Evolutionary conservation across 1,140 invertebrate genomes (phyloP).

Genomic region (Stenopsyche tienmushanensis): DNA sequence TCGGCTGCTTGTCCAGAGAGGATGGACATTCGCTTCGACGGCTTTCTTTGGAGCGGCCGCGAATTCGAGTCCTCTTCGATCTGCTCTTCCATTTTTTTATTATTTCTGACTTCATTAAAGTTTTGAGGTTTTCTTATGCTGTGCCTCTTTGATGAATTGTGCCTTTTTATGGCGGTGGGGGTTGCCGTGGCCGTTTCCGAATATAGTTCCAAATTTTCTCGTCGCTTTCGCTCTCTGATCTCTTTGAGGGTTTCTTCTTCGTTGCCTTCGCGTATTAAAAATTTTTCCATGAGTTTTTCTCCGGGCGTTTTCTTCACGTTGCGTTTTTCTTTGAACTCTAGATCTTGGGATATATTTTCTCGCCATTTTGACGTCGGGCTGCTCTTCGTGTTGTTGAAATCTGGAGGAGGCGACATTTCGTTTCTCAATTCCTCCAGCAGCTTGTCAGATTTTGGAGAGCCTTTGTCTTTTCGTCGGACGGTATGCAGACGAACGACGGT

Average conservation of each 20-base stretch:
- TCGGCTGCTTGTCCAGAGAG: background rate
- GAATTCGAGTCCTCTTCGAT: background rate
- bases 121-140: conserved; percentile 42
- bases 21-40: conserved; percentile 22
- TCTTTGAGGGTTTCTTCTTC: conserved; percentile 43
- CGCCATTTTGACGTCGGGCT: conserved; percentile 54
- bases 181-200: conserved; percentile 12
- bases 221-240: conserved; percentile 23
- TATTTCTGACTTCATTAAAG: conserved; percentile 46
- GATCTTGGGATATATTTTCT: conserved; percentile 61
- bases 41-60: conserved; percentile 12
- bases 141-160: conserved; percentile 33
- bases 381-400: conserved; percentile 14
- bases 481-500: conserved; percentile 71
- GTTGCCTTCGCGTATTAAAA: conserved; percentile 67
- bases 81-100: background rate
- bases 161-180: conserved; percentile 36
- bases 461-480: conserved; percentile 57
- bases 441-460: conserved; percentile 51
- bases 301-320: conserved; percentile 65
- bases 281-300: conserved; percentile 73
- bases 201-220: conserved; percentile 32
- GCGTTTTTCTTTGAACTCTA: conserved; percentile 51
- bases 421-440: conserved; percentile 38
- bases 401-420: conserved; percentile 23